Conservation (phyloP, 2,888 invertebrate species). For the Cataglyphis albicans region DNA sequence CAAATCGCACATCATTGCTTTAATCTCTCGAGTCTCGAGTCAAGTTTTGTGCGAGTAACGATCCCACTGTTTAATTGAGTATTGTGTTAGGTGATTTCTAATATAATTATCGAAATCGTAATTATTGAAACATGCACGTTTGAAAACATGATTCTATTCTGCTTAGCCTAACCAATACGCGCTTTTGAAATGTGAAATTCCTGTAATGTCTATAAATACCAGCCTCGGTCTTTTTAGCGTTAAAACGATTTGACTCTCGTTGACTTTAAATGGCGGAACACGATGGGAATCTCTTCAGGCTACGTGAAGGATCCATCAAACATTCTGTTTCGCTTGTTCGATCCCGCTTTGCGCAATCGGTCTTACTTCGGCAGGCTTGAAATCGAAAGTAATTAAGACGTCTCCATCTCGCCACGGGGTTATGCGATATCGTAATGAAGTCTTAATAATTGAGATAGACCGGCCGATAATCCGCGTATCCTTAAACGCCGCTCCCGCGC, state of each 20-base stretch:
- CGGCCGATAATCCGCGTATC: conserved; percentile 66
- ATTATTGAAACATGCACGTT: neutral
- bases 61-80: neutral
- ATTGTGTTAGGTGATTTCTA: neutral
- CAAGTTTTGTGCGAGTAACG: neutral
- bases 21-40: neutral
- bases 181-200: neutral
- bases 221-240: neutral
- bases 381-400: conserved; percentile 56
- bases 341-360: conserved; percentile 28
- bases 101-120: neutral
- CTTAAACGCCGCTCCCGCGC: conserved; percentile 64
- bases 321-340: conserved; percentile 34
- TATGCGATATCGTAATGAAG: conserved; percentile 59
- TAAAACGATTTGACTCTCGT: conserved; percentile 21
- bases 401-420: conserved; percentile 20
- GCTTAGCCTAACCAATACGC: neutral
- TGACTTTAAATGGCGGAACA: conserved; percentile 27
- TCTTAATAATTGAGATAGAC: conserved; percentile 71
- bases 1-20: neutral
- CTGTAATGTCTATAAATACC: neutral
- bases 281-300: conserved; percentile 38
- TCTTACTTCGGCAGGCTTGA: conserved; percentile 46
- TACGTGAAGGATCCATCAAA: conserved; percentile 33
- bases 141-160: neutral